Percentiles rank a stretch among this genome's conserved stretches.
Conservation (phyloP, 2,888 invertebrate genomes). For the Cosmia trapezina region DNA sequence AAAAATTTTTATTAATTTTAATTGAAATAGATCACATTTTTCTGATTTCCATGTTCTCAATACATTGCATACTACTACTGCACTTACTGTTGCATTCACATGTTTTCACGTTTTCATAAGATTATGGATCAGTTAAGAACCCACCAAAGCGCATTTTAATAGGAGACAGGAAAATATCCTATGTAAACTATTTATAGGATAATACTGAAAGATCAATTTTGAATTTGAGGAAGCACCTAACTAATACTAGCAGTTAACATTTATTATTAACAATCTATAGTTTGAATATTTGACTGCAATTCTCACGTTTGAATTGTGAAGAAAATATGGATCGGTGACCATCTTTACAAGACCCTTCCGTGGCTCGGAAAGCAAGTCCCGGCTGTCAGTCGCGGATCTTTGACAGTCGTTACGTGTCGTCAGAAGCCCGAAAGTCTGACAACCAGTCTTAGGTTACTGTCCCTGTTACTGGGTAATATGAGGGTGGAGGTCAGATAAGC, state of each 20-base stretch:
- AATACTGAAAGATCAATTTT: background rate
- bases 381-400: no score
- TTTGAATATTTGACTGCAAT: conserved; percentile 9
- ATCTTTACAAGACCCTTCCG: no score
- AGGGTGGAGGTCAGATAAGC: no score
- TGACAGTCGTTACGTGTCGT: no score
- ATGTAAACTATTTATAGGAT: background rate
- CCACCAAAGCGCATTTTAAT: background rate
- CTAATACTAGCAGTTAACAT: background rate
- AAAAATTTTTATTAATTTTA: no score
- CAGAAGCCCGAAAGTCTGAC: no score
- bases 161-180: background rate
- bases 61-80: no score
- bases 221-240: background rate
- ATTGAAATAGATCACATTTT: background rate
- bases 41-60: background rate
- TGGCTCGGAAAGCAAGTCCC: no score
- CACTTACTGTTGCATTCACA: background rate
- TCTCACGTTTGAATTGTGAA: conserved; percentile 3
- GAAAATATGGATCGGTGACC: no score
- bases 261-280: background rate
- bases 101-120: no score
- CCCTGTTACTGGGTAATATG: no score
- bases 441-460: no score
- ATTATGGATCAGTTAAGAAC: background rate